Evolutionary conservation across 2,113 vertebrate species (phyloP), one percentile per base, ranked within the genome.

Genomic region (Pachyramphus minor): DNA sequence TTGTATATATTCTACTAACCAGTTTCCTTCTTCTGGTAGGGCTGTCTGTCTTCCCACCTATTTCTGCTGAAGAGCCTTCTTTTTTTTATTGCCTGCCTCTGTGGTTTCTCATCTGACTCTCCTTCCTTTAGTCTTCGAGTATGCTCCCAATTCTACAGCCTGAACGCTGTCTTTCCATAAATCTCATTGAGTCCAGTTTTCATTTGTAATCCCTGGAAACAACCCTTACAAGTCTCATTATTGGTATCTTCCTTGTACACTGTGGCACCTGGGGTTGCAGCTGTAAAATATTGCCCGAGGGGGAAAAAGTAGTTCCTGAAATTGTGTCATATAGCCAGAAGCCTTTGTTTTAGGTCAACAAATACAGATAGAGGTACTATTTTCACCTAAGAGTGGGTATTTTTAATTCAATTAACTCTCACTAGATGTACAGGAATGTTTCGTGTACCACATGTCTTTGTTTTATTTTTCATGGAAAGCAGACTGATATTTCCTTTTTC

Each of bases 391-490:
- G 62, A 20, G 41, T 71, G 24, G 30, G 31, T 82, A 66, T 79
- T 95, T 95, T 87, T 72, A 89, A 84, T 95, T 91, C 74, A 84
- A 15, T 73, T 87, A 45, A 13, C 41, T 94, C 64, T 47, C 39
- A 83, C 68, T 93, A 90, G 67, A 66, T 10, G 11, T 63, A 72
- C 82, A 72, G 27, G 35, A 94, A 67, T 90, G 74, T 74, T 50
- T 86, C 47, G 39, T 75, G 52, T 81, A 92, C 56, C 25, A 60
- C 8, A 59, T 21, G 17, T 13, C 28, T 91, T 90, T 90, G 66
- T 93, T 97, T 87, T 50, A 91, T 91, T 95, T 94, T 94, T 93
- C 85, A 93, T 91, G 64, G 56, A 82, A 13, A 52, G 30, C 8
- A 87, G 73, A 12, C 19, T 77, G 62, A 27, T 86, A 67, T n/a